Percentiles rank a stretch among this genome's conserved stretches.
Conservation (phyloP, 1,140 invertebrate genomes). For the Bradynema listronoti region DNA sequence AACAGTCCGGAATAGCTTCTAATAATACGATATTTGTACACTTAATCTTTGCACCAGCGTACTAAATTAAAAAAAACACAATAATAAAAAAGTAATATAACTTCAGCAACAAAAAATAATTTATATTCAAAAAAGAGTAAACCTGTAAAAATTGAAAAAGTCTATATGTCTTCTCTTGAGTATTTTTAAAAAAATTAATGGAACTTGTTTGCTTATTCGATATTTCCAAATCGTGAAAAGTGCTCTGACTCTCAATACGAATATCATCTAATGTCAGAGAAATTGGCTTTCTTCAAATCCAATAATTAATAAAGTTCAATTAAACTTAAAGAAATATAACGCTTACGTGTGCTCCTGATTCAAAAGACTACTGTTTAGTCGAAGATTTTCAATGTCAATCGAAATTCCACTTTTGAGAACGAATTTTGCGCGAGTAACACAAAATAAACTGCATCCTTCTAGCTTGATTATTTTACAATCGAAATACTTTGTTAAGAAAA, state of each 20-base stretch:
- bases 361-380: conserved; percentile 57
- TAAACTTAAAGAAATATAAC: background rate
- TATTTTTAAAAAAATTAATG: conserved; percentile 1
- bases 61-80: conserved; percentile 39
- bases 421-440: conserved; percentile 26
- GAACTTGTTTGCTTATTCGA: background rate
- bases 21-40: conserved; percentile 59
- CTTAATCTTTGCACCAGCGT: conserved; percentile 51
- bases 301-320: background rate
- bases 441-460: conserved; percentile 23
- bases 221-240: background rate
- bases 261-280: conserved; percentile 56
- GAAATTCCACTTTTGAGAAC: conserved; percentile 27
- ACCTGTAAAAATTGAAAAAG: conserved; percentile 15
- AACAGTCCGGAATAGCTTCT: conserved; percentile 57
- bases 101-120: background rate
- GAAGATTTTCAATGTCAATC: conserved; percentile 57
- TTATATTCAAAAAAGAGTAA: background rate
- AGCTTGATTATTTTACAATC: conserved; percentile 15
- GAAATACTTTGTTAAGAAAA: conserved; percentile 7
- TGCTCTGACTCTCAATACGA: conserved; percentile 46
- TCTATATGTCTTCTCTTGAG: background rate
- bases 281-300: conserved; percentile 54
- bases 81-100: background rate
- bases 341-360: conserved; percentile 57